Conservation (phyloP, 2,888 invertebrate genomes). For the Drosophila lutescens region DNA sequence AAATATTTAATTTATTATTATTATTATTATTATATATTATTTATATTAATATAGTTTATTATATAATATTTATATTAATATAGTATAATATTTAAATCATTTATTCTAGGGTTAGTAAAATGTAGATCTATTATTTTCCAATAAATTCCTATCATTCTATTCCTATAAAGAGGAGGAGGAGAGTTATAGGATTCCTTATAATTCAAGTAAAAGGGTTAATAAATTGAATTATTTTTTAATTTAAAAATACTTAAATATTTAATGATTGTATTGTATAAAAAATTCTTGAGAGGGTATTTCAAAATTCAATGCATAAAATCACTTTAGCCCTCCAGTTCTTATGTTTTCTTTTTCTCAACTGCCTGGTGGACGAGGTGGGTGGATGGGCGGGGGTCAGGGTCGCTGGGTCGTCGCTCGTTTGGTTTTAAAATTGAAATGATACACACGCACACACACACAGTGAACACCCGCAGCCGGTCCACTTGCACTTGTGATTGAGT, state of each 20-base stretch:
- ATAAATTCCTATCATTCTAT: no score
- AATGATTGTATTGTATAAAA: no score
- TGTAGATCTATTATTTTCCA: no score
- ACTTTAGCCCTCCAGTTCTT: constrained; percentile 18
- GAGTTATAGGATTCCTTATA: no score
- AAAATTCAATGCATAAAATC: background rate
- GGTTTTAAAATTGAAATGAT: constrained; percentile 75
- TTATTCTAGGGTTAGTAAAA: no score
- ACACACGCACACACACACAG: constrained; percentile 4
- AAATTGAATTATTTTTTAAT: background rate
- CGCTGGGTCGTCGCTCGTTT: constrained; percentile 48
- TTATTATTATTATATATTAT: no score
- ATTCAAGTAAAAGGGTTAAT: no score
- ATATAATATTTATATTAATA: background rate
- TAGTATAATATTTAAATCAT: background rate
- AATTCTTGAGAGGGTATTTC: background rate
- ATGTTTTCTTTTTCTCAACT: constrained; percentile 7
- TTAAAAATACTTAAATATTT: background rate
- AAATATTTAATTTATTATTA: no score
- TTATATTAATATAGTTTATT: background rate
- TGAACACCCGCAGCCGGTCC: constrained; percentile 12
- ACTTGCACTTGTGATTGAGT: constrained; percentile 74
- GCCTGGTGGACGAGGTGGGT: constrained; percentile 4
- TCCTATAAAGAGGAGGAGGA: no score
- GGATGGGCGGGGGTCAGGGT: constrained; percentile 38